Evolutionary conservation across 2,113 vertebrate species (phyloP), one percentile per base, ranked within the genome.

Genomic region (Aspiorhynchus laticeps): DNA sequence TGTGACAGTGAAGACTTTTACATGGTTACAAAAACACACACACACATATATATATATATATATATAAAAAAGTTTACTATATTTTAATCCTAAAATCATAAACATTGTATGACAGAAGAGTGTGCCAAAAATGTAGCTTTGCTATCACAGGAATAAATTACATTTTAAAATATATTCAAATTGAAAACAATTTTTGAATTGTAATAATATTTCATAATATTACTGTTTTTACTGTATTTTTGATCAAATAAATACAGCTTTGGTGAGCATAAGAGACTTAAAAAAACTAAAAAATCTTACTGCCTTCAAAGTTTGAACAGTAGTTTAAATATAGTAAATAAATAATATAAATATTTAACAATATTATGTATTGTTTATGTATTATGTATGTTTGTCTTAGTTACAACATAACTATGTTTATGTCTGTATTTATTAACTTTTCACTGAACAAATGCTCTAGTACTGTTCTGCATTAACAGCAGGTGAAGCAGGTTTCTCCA

Each of bases 401-500:
- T 59, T 4, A 53, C 26, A 53, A 15, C 75, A 28, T 77, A 77
- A 53, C 75, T 31, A 31, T 28, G 4, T 31, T 65, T 65, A 31
- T 4, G 15, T 61, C 79, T 65, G 38, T 28, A 43, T 41, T 65
- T 19, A 65, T 17, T 26, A 67, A 31, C n/a, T 33, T 4, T 8
- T 48, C 15, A 69, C 12, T 7, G 9, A 9, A 46, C 33, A 63
- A 17, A 41, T 9, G 8, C 21, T 63, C 41, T 73, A 24, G 19
- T 24, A 38, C 38, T 67, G 80, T 14, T 41, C 28, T 83, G 26
- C 28, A 82, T 67, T 82, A 83, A 24, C 41, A 67, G 63, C 41
- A 31, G 17, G 43, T 15, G 43, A 83, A 51, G 26, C 43, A 51
- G 28, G 43, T 36, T 43, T 71, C 71, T 38, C 24, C 28, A 78